Evolutionary conservation across 2,113 vertebrate genomes (phyloP).

Genomic region (Odobenus rosmarus): DNA sequence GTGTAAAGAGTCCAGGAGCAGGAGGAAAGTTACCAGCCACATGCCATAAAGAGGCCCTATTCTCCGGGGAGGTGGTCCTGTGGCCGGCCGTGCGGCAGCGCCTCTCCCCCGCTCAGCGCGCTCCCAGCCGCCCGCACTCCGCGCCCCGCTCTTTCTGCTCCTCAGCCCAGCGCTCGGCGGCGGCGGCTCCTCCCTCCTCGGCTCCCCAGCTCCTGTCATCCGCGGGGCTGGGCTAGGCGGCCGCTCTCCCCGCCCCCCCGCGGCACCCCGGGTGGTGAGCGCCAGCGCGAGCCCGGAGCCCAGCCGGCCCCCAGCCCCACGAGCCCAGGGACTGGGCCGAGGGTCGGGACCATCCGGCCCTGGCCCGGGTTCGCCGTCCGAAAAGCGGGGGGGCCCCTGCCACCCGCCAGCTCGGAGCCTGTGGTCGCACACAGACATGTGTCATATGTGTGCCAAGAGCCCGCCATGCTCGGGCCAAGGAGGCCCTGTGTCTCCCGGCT

Average conservation of each 20-base stretch:
- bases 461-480: not conserved
- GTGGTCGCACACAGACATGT: not conserved
- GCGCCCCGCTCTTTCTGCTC: conserved; percentile 87
- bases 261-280: conserved; percentile 53
- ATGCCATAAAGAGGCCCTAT: conserved; percentile 97
- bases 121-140: conserved; percentile 92
- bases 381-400: conserved; percentile 34
- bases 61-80: conserved; percentile 94
- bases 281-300: not conserved
- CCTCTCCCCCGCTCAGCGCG: conserved; percentile 87
- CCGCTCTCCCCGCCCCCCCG: conserved; percentile 79
- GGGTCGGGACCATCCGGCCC: not conserved
- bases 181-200: conserved; percentile 83
- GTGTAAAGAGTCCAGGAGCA: conserved; percentile 97
- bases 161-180: conserved; percentile 81
- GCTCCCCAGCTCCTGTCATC: conserved; percentile 83
- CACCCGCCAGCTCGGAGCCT: conserved; percentile 19
- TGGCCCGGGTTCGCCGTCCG: not conserved
- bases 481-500: not conserved
- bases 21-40: conserved; percentile 99
- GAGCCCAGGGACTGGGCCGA: not conserved
- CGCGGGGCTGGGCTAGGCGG: conserved; percentile 82
- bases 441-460: not conserved
- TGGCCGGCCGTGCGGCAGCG: conserved; percentile 91
- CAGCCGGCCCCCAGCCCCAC: not conserved